A percentile compares a stretch with the other conserved stretches of the same genome.
phyloP scores from a whole-genome alignment of 2,113 vertebrate genomes.

The Anser cygnoides region DNA sequence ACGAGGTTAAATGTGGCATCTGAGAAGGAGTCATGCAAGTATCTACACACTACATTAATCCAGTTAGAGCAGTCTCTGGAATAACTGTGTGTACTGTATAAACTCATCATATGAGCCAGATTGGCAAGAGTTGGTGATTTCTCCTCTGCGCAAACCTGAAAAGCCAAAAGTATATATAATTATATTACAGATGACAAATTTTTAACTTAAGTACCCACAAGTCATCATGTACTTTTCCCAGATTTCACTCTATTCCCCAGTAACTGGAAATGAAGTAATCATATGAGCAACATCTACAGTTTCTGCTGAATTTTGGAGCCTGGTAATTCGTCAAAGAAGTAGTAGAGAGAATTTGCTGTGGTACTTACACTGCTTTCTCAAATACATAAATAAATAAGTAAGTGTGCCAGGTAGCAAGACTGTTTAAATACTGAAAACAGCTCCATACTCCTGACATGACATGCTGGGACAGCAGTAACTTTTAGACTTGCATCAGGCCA shows the following conservation, averaged over 20 bases:
- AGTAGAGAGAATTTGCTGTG: not conserved
- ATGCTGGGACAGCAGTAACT: no score
- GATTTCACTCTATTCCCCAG: not conserved
- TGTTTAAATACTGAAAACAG: not conserved
- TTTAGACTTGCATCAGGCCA: no score
- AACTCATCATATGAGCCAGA: slow-evolving; percentile 98
- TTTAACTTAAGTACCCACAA: not conserved
- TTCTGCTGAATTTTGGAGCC: not conserved
- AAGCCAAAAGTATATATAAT: not conserved
- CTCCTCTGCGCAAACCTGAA: slow-evolving; percentile 90
- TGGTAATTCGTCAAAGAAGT: not conserved
- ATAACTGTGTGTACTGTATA: slow-evolving; percentile 97
- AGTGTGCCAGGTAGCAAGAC: not conserved
- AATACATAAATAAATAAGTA: not conserved
- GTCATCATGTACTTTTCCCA: not conserved
- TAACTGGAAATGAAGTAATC: not conserved
- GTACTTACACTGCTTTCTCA: not conserved
- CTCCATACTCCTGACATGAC: not conserved
- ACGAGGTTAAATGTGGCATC: slow-evolving; percentile 93
- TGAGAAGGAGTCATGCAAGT: slow-evolving; percentile 94
- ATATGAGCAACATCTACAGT: not conserved
- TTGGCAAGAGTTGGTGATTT: slow-evolving; percentile 93
- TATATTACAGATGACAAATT: not conserved
- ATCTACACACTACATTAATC: slow-evolving; percentile 98
- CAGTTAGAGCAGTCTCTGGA: slow-evolving; percentile 96